Evolutionary conservation across 2,113 vertebrate species (phyloP).

Genomic region (Paradisaea rubra): DNA sequence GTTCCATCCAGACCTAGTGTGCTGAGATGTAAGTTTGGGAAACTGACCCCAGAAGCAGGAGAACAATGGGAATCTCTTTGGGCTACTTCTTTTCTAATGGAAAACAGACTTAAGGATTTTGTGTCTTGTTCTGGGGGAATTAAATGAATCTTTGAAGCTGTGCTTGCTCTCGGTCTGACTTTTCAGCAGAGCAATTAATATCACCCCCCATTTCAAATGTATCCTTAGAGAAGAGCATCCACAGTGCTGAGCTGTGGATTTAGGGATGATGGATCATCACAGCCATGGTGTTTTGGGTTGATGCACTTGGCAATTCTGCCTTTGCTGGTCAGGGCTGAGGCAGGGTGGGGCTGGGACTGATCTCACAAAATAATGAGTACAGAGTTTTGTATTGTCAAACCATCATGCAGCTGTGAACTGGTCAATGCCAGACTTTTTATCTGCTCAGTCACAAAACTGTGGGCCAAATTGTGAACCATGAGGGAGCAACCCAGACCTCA

Average conservation of each 20-base stretch:
- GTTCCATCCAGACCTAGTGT: neutral
- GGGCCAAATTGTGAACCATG: rapidly evolving
- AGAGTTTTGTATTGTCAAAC: neutral
- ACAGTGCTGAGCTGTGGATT: rapidly evolving
- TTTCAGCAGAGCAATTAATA: neutral
- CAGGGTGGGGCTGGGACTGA: neutral
- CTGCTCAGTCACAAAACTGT: rapidly evolving
- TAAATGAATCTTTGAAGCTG: neutral
- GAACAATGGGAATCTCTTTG: neutral
- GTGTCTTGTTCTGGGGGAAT: neutral
- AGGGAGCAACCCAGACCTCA: neutral
- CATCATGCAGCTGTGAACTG: neutral
- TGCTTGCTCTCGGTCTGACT: neutral
- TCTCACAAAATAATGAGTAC: neutral
- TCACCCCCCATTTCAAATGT: neutral
- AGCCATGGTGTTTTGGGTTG: rapidly evolving
- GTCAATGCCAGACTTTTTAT: neutral
- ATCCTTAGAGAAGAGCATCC: neutral
- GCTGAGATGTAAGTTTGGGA: neutral
- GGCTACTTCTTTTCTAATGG: neutral
- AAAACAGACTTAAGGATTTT: neutral
- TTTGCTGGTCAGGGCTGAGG: neutral
- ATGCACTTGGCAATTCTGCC: neutral
- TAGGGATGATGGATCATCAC: neutral
- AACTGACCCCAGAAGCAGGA: neutral